Base-by-base conservation (phyloP, 2,888 invertebrate genomes). In the Sclerodermus sp. region DNA sequence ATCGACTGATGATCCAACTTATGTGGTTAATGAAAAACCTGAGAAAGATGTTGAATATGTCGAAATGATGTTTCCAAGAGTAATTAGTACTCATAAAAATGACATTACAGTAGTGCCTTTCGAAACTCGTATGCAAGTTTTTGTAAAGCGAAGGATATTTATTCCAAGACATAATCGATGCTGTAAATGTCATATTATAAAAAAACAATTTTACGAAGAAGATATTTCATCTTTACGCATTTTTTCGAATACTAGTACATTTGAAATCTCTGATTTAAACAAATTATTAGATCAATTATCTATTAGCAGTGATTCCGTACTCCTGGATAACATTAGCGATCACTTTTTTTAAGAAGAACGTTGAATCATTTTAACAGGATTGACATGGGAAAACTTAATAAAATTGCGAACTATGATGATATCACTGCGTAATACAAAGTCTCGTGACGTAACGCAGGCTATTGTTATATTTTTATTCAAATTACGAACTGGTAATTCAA, bases 161-260 rank as follows among this genome's bases (percentile, higher is more conserved):
- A 64, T 60, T 45, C 53, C 58, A 23, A 34, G 39, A 29, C 58
- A 55, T 40, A 63, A 67, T 60, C 57, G 62, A 16, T 64, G 64
- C 36, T 63, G 60, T 38, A 12, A 17, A 12, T 43, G 9, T 31
- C 60, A 64, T 43, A 38, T 64, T n/a, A 58, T 64, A 6, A 60
- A 57, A 36, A 50, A 58, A 13, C 42, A 53, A 10, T 58, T 67
- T 47, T 61, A 47, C 34, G 45, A 45, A n/a, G 44, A 58, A 42
- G 45, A 58, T 49, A 17, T 54, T 8, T 1, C 36, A 14, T 14
- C 30, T 8, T 39, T 57, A 13, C 41, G 45, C 34, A 36, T 58
- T 12, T 34, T 51, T 49, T 48, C 45, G n/a, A 49, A 49, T 23
- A 42, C 45, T 10, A 47, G 15, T 41, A 9, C 8, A 13, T 14